A percentile compares a stretch with the other conserved stretches of the same genome.
Conservation (phyloP, 23 tunicate genomes). For the Ascidia mentula region DNA sequence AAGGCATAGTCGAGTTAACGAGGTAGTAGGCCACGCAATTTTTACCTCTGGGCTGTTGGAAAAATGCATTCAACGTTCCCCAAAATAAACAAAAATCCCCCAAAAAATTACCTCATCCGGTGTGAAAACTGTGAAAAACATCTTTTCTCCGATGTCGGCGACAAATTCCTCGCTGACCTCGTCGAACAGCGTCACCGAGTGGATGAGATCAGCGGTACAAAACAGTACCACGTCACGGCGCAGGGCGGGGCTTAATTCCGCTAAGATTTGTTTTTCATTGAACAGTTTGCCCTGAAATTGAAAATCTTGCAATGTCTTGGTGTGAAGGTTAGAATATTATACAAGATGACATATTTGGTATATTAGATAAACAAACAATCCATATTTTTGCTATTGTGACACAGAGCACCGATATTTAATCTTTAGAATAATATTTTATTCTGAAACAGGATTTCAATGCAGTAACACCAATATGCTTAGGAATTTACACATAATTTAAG, state of each 20-base stretch:
- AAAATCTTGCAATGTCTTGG: no score
- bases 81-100: neutral
- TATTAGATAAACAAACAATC: no score
- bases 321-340: no score
- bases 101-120: constrained; percentile 64
- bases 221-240: constrained; percentile 73
- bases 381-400: no score
- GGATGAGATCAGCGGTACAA: constrained; percentile 63
- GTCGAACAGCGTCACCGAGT: constrained; percentile 82
- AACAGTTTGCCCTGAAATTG: constrained; percentile 86
- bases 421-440: no score
- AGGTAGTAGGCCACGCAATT: no score
- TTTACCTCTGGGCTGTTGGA: no score
- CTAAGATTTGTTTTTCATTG: constrained; percentile 69
- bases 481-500: neutral
- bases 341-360: no score
- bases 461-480: neutral
- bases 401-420: no score
- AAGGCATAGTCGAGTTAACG: no score
- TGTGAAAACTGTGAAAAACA: constrained; percentile 51
- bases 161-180: constrained; percentile 89
- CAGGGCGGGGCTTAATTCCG: constrained; percentile 68
- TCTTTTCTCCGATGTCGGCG: constrained; percentile 38
- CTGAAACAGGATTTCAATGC: no score
- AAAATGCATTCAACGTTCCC: neutral